phyloP scores from a whole-genome alignment of 2,113 vertebrate genomes.

The Toxotes jaculatrix region DNA sequence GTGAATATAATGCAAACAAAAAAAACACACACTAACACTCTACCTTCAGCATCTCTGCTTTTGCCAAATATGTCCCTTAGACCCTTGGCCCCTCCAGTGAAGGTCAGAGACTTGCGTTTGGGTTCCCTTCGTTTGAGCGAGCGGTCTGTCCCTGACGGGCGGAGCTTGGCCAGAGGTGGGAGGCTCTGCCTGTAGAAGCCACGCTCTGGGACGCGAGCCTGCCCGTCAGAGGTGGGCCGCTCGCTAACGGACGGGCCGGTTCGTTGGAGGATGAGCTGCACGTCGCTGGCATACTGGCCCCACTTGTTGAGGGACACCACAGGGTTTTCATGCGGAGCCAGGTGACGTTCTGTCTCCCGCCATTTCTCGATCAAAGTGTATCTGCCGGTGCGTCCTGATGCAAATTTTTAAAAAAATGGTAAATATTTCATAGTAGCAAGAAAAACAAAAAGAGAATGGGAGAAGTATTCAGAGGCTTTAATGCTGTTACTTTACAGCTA shows the following conservation, averaged over 20 bases:
- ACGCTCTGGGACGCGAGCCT: constrained; percentile 87
- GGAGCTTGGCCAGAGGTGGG: constrained; percentile 92
- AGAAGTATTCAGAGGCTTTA: neutral
- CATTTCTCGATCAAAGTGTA: constrained; percentile 97
- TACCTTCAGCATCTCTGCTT: constrained; percentile 88
- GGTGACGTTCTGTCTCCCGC: constrained; percentile 93
- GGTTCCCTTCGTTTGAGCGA: constrained; percentile 92
- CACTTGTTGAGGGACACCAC: constrained; percentile 96
- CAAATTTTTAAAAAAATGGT: neutral
- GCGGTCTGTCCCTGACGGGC: constrained; percentile 85
- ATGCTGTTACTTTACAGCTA: neutral
- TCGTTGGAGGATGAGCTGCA: constrained; percentile 93
- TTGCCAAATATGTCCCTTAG: constrained; percentile 93
- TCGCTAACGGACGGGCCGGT: constrained; percentile 93
- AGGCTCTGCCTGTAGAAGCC: constrained; percentile 93
- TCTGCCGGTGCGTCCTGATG: constrained; percentile 91
- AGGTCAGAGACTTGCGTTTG: constrained; percentile 95
- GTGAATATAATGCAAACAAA: neutral
- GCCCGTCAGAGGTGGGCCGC: constrained; percentile 89
- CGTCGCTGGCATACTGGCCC: constrained; percentile 96
- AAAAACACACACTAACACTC: constrained; percentile 54
- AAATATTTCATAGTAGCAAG: neutral
- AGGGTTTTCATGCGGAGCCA: constrained; percentile 94
- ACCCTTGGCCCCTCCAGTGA: constrained; percentile 91
- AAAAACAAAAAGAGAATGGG: neutral